Evolutionary conservation across 1,140 invertebrate species (phyloP).

Genomic region (Eueides isabella): DNA sequence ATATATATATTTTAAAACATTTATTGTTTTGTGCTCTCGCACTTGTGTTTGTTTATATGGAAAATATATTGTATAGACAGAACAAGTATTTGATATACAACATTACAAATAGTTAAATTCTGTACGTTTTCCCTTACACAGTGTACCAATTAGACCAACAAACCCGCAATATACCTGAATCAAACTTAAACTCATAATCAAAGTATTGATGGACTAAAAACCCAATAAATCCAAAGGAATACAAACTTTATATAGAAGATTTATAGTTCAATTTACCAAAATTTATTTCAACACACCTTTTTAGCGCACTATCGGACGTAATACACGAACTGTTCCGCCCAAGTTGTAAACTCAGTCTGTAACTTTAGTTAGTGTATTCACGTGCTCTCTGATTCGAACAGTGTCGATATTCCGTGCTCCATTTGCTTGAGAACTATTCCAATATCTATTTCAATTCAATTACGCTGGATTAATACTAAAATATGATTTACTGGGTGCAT

Average conservation of each 20-base stretch:
- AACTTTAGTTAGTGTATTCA: conserved; percentile 24
- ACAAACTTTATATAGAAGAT: not conserved
- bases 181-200: not conserved
- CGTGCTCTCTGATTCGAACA: conserved; percentile 18
- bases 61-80: not conserved
- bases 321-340: conserved; percentile 17
- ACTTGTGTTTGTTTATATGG: not conserved
- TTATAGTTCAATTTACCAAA: not conserved
- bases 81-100: not conserved
- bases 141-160: not conserved
- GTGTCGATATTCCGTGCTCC: conserved; percentile 22
- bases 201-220: too few species aligned
- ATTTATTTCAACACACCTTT: not conserved
- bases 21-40: not conserved
- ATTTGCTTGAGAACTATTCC: conserved; percentile 25
- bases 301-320: conserved; percentile 21
- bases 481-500: not conserved
- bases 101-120: not conserved
- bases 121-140: not conserved
- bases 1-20: not conserved
- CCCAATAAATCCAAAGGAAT: not conserved
- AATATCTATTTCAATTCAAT: conserved; percentile 21
- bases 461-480: not conserved
- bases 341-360: conserved; percentile 22
- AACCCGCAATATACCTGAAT: not conserved